Base-by-base conservation (phyloP, 2,797 vertebrate species). In the Coccyzus lansbergi region DNA sequence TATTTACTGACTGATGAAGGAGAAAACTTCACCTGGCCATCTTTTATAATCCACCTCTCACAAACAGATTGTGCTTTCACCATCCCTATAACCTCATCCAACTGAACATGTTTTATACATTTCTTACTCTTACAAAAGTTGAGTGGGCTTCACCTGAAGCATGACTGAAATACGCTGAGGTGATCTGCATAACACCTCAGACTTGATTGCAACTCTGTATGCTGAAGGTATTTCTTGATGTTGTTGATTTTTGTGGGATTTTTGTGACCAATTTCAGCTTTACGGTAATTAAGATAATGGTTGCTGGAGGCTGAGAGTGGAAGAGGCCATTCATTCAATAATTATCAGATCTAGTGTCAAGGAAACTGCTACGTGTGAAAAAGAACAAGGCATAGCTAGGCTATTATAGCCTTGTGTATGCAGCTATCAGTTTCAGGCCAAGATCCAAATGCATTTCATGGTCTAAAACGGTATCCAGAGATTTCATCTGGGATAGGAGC, bases 291-390 rank as follows among this genome's bases (percentile, higher is more conserved):
- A 94, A 79, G 78, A 46, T 87, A 87, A 91, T 92, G 58, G 82
- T 36, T 94, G n/a, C 84, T 85, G 81, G 38, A n/a, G 86, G 22
- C 75, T 91, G 71, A 83, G 81, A 78, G 68, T 71, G 51, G 86
- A 89, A 92, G 82, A 67, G 52, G 62, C 76, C 59, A 49, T 86
- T 94, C 65, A 55, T 94, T 76, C 69, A 44, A 46, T 91, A 92
- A 95, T 94, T 94, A 91, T 88, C 82, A 91, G 71, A 89, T 92
- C 64, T 77, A 62, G 34, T 77, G 64, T 94, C 84, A 89, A 92
- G 68, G 71, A 94, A 94, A 87, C 88, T 49, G 79, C 76, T 89
- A 52, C 0, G 0, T 81, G 62, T 93, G 84, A 86, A 87, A 74
- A 88, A 83, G 77, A 88, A 34, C 33, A 79, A 92, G 88, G 83